Percentiles rank a stretch among this genome's conserved stretches.
These are phyloP conservation scores for Nasua narica DNA, from an alignment of 2,797 vertebrate genomes.

Conservation along the genomic window DNA sequence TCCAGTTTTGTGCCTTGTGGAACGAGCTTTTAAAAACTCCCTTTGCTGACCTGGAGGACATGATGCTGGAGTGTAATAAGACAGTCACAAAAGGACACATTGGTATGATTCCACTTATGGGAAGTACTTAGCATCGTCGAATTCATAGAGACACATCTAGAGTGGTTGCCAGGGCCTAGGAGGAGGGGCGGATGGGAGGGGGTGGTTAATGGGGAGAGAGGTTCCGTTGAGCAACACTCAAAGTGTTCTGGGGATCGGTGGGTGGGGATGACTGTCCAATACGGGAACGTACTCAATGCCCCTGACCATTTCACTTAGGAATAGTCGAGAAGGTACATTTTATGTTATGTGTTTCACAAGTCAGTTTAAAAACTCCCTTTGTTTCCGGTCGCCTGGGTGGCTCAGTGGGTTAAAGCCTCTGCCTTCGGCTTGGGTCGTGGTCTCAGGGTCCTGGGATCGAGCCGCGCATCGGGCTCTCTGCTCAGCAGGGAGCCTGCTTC, in stretches of 20 bases:
- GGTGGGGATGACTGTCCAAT: accelerated
- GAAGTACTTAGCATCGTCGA: accelerated
- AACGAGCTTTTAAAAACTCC: background rate
- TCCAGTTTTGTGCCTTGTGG: background rate
- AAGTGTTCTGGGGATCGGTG: background rate
- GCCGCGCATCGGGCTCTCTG: too few relatives aligned
- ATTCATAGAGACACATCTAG: accelerated
- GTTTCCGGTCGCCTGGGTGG: background rate
- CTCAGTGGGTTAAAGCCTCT: too few relatives aligned
- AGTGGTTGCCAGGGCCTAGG: too few relatives aligned
- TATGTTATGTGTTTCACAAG: too few relatives aligned
- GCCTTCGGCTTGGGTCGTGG: too few relatives aligned
- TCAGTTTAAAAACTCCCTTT: background rate
- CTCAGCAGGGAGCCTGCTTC: too few relatives aligned
- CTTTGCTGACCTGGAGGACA: background rate
- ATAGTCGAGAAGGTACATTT: background rate
- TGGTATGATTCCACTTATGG: accelerated
- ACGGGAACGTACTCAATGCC: accelerated
- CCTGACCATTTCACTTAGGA: background rate
- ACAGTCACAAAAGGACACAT: background rate
- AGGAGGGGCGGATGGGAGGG: accelerated
- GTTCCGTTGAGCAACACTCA: accelerated
- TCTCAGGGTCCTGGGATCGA: too few relatives aligned
- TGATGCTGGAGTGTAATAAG: accelerated
- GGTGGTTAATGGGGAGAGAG: accelerated